Percentiles rank a stretch among this genome's conserved stretches.
Evolutionary conservation across 2,888 invertebrate species (phyloP).

Genomic region (Caenorhabditis sulstoni): DNA sequence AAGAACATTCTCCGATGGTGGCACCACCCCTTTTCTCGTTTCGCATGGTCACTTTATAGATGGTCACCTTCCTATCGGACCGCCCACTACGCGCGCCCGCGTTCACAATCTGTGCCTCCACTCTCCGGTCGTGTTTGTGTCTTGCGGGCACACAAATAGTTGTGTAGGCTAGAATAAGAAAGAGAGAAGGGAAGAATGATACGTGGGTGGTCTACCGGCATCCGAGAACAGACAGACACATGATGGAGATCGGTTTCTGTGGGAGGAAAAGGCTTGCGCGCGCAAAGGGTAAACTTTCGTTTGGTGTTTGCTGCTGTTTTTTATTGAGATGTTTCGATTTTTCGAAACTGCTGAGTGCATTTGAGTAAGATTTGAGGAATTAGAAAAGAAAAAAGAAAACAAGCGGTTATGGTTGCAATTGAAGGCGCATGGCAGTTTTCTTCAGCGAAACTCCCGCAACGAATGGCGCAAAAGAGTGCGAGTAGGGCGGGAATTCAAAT

Average conservation of each 20-base stretch:
- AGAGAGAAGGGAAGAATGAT: conserved; percentile 9
- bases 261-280: neutral
- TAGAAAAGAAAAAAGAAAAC: neutral
- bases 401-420: neutral
- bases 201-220: conserved; percentile 26
- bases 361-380: neutral
- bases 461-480: conserved; percentile 1
- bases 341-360: neutral
- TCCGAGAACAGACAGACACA: neutral
- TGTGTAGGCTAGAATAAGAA: conserved; percentile 29
- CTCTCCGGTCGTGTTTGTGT: conserved; percentile 16
- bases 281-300: conserved; percentile 15
- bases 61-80: conserved; percentile 1
- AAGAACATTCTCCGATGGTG: conserved; percentile 10
- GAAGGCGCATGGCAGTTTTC: conserved; percentile 8
- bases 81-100: conserved; percentile 22
- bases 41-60: conserved; percentile 23
- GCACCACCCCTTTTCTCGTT: neutral
- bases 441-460: neutral
- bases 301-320: neutral
- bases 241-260: conserved; percentile 5
- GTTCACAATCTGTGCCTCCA: conserved; percentile 12
- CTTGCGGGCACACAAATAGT: conserved; percentile 6
- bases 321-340: conserved; percentile 1
- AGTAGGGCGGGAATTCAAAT: neutral